Conservation (phyloP, 2,797 vertebrate species). For the Darevskia mixta region DNA sequence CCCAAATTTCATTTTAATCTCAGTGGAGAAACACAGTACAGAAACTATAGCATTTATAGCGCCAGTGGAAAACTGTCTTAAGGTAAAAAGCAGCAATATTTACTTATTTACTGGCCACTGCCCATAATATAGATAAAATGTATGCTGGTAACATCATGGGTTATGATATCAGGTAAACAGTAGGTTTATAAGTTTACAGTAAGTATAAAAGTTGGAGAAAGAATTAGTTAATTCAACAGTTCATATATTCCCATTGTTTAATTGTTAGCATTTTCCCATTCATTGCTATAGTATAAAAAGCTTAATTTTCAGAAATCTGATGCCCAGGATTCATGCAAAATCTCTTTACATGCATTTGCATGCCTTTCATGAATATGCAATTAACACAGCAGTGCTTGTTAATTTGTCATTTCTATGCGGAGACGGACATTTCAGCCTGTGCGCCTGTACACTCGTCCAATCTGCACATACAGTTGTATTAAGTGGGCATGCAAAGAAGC, state of each 20-base stretch:
- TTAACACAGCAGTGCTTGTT: slow-evolving; percentile 20
- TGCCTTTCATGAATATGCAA: slow-evolving; percentile 22
- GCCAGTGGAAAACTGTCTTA: background rate
- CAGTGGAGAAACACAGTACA: background rate
- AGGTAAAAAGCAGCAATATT: background rate
- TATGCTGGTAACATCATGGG: background rate
- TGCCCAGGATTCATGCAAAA: slow-evolving; percentile 36
- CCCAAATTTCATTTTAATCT: background rate
- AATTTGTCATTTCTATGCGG: slow-evolving; percentile 26
- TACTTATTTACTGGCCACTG: background rate
- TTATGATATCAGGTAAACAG: background rate
- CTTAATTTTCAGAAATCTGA: slow-evolving; percentile 56
- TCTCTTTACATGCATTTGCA: slow-evolving; percentile 11
- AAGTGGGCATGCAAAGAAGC: slow-evolving; percentile 44
- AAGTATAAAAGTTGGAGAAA: slow-evolving; percentile 17
- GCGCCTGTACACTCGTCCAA: slow-evolving; percentile 30
- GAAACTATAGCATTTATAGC: background rate
- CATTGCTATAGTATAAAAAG: slow-evolving; percentile 19
- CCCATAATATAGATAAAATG: background rate
- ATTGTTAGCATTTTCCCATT: slow-evolving; percentile 22
- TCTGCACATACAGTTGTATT: slow-evolving; percentile 1
- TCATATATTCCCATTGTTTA: slow-evolving; percentile 14
- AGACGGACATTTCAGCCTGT: slow-evolving; percentile 24
- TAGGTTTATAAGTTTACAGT: background rate
- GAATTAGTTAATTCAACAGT: slow-evolving; percentile 27